These are phyloP conservation scores for Bradypus variegatus DNA, from an alignment of 2,797 vertebrate species.

Conservation along the genomic window DNA sequence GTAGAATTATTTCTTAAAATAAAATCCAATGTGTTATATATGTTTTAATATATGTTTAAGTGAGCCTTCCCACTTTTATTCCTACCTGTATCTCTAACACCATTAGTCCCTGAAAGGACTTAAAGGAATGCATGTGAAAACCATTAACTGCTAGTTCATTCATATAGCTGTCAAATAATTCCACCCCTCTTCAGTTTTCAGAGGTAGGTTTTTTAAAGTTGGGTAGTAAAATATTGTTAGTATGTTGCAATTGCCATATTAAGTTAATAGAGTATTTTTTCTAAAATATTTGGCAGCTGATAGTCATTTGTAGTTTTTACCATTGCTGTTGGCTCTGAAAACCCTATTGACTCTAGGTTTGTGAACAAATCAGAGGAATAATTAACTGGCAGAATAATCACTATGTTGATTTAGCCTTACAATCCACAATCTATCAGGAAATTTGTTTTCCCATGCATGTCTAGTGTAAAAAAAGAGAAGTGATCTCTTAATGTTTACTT, in stretches of 20 bases:
- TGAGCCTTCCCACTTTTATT: background rate
- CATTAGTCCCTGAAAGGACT: background rate
- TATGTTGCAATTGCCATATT: slow-evolving; percentile 28
- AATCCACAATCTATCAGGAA: background rate
- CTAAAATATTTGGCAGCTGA: slow-evolving; percentile 1
- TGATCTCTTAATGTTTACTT: slow-evolving; percentile 19
- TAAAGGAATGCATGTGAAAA: slow-evolving; percentile 19
- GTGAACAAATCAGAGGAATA: slow-evolving; percentile 34
- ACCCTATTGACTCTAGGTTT: background rate
- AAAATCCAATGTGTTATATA: background rate
- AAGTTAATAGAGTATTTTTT: slow-evolving; percentile 31
- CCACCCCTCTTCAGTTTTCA: slow-evolving; percentile 9
- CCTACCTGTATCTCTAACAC: background rate
- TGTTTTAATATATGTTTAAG: background rate
- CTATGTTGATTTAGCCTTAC: background rate
- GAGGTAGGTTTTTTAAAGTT: background rate
- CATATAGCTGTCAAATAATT: background rate
- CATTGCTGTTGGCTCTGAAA: slow-evolving; percentile 25
- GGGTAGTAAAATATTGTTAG: background rate
- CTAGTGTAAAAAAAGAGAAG: slow-evolving; percentile 35
- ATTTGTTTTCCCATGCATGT: slow-evolving; percentile 24
- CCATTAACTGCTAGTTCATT: background rate
- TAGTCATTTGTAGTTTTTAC: slow-evolving; percentile 25
- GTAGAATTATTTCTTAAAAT: background rate
- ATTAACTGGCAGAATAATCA: background rate